A percentile compares a stretch with the other conserved stretches of the same genome.
phyloP scores from a whole-genome alignment of 2,113 vertebrate species.

The Carlito syrichta region DNA sequence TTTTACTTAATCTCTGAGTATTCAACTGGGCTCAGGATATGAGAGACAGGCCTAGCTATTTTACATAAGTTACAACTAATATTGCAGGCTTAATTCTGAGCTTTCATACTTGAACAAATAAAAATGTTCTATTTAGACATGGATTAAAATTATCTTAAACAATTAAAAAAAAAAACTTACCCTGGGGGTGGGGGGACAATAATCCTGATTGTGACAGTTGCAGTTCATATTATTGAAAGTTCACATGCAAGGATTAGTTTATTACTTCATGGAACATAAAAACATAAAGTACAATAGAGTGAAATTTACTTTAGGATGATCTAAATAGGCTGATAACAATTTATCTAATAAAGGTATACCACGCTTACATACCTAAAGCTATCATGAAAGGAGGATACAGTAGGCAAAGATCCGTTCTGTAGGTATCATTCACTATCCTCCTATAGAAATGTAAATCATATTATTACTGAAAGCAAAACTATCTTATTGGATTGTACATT shows the following conservation, averaged over 20 bases:
- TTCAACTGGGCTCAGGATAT: background rate
- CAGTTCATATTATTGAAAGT: slow-evolving; percentile 51
- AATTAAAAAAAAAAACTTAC: slow-evolving; percentile 29
- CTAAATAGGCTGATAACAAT: slow-evolving; percentile 33
- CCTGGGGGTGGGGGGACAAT: background rate
- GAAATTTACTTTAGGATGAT: slow-evolving; percentile 41
- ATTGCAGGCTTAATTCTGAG: slow-evolving; percentile 9
- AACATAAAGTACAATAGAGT: slow-evolving; percentile 40
- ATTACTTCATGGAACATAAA: slow-evolving; percentile 53
- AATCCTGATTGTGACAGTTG: slow-evolving; percentile 44
- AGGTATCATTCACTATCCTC: slow-evolving; percentile 99
- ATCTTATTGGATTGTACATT: background rate
- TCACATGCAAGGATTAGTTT: slow-evolving; percentile 58
- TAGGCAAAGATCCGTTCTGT: slow-evolving; percentile 98
- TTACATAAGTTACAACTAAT: background rate
- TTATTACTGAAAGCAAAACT: slow-evolving; percentile 53
- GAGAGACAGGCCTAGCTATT: background rate
- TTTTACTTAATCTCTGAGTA: background rate
- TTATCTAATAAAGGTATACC: slow-evolving; percentile 2
- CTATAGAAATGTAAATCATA: slow-evolving; percentile 83
- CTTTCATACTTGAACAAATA: background rate
- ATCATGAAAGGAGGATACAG: slow-evolving; percentile 99
- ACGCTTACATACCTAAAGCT: slow-evolving; percentile 91
- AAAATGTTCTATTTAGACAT: slow-evolving; percentile 37
- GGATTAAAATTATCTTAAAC: slow-evolving; percentile 45